Base-by-base conservation (phyloP, 1,140 invertebrate genomes). In the Drosophila cardini region DNA sequence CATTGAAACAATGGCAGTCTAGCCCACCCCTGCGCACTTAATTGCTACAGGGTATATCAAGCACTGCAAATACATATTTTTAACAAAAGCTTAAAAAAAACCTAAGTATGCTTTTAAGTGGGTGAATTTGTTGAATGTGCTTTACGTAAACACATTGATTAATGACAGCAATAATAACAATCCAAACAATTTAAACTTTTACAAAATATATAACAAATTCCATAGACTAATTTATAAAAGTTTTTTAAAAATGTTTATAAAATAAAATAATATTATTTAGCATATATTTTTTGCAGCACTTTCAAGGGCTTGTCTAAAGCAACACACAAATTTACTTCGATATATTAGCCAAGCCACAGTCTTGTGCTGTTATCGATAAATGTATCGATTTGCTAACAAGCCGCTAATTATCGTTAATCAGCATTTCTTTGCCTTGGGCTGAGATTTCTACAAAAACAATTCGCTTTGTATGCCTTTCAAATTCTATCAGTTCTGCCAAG, bases 381-480 rank as follows among this genome's bases (percentile, higher is more conserved):
- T 30, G 4, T 53, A 53, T 53, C 50, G 30, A 53, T 36, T 16
- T 34, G n/a, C 15, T 36, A 9, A 45, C 13, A 18, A 18, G 43
- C 43, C 3, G 4, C 11, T 13, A 40, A 50, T 50, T 50, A 7
- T 13, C 11, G 13, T 13, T 52, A 52, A 52, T 52, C 48, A 52
- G 48, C 32, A 55, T 55, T 55, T 55, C 52, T 55, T 38, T 55
- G 52, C 34, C 52, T 26, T 34, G 57, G 11, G 13, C 26, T 55
- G 8, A 16, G 15, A 45, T 58, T 61, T 34, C 15, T n/a, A 52
- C 26, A 15, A 46, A 46, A 63, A 42, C 60, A 42, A 36, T 52
- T 21, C 48, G 53, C 13, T 26, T 50, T 13, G 62, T 21, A 40
- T 13, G 46, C 67, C 67, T 70, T 63, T 63, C 67, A 70, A 70